A percentile compares a stretch with the other conserved stretches of the same genome.
Evolutionary conservation across 2,113 vertebrate species (phyloP).

Genomic region (Vireo altiloquus): DNA sequence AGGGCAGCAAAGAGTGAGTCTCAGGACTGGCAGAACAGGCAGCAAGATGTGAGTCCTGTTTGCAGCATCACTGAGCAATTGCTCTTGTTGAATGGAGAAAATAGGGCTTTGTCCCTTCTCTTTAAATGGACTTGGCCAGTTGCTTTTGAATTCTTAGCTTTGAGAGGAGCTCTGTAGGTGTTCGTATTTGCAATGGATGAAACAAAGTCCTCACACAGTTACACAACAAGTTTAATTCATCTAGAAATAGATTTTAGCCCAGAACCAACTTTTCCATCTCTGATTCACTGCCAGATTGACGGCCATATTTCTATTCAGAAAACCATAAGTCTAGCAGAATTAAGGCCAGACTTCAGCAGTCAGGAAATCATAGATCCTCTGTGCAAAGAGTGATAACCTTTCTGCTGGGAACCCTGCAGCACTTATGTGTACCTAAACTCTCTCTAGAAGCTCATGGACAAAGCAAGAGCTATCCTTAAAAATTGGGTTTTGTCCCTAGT

Average conservation of each 20-base stretch:
- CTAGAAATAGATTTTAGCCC: neutral
- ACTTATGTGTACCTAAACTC: neutral
- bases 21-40: neutral
- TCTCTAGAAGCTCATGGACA: neutral
- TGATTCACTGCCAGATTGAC: neutral
- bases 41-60: neutral
- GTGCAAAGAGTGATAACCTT: fast-evolving
- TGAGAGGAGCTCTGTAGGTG: neutral
- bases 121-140: neutral
- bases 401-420: neutral
- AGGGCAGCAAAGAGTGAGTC: neutral
- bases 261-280: neutral
- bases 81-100: neutral
- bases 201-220: neutral
- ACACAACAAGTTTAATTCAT: neutral
- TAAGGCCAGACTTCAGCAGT: neutral
- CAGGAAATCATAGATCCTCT: neutral
- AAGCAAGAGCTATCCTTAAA: neutral
- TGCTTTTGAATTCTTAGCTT: neutral
- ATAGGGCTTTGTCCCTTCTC: neutral
- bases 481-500: neutral
- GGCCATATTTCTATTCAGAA: neutral
- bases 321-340: neutral
- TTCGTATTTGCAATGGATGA: neutral
- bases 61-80: neutral